Evolutionary conservation across 2,113 vertebrate genomes (phyloP).

Genomic region (Hyla sarda): DNA sequence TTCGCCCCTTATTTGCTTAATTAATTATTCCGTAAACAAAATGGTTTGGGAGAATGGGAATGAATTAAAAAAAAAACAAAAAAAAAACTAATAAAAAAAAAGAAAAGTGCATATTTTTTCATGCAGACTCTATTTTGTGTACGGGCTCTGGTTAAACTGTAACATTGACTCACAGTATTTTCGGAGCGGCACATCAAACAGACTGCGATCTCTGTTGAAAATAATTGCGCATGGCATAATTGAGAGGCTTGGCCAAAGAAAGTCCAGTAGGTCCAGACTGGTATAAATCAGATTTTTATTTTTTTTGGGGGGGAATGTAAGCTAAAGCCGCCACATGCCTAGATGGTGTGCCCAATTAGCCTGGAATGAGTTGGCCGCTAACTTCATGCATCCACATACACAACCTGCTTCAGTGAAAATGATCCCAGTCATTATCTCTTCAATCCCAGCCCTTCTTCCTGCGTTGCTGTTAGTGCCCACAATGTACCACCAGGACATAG

Average conservation of each 20-base stretch:
- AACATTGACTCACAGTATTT: constrained; percentile 19
- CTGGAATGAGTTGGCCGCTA: constrained; percentile 67
- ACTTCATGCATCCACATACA: constrained; percentile 51
- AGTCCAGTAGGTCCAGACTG: constrained; percentile 67
- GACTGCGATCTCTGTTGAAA: constrained; percentile 77
- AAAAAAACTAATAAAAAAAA: too few relatives aligned
- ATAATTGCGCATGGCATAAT: constrained; percentile 78
- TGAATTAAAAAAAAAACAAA: not conserved
- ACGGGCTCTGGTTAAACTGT: not conserved
- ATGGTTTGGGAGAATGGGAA: not conserved
- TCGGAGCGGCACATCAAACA: constrained; percentile 64
- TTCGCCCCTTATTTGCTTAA: constrained; percentile 11
- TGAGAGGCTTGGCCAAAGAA: constrained; percentile 66
- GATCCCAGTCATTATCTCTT: constrained; percentile 61
- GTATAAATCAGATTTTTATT: constrained; percentile 60
- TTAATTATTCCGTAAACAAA: not conserved
- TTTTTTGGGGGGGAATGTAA: constrained; percentile 62
- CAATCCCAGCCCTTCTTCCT: constrained; percentile 60
- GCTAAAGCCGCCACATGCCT: constrained; percentile 71
- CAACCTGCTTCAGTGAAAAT: constrained; percentile 63
- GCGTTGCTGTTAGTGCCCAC: constrained; percentile 64
- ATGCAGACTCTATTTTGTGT: constrained; percentile 33
- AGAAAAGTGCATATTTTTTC: too few relatives aligned
- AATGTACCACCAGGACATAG: constrained; percentile 69
- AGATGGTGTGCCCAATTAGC: constrained; percentile 72